Evolutionary conservation across 2,888 invertebrate genomes (phyloP).

Genomic region (Octonoba sinensis): DNA sequence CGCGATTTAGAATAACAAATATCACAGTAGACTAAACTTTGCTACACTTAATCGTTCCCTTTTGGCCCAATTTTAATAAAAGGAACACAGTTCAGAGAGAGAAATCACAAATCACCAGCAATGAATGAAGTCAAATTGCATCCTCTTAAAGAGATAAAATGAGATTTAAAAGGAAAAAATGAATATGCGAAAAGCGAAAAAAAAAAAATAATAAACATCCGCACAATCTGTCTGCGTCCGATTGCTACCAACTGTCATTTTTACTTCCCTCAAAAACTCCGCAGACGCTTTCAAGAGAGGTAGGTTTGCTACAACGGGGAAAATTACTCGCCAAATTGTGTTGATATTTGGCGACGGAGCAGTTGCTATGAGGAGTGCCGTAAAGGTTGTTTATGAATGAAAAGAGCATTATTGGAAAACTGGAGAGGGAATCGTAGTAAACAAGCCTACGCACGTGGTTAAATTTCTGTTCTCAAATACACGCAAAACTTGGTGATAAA

Average conservation of each 20-base stretch:
- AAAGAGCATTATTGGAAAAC: background rate
- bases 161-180: conserved; percentile 21
- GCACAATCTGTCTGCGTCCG: conserved; percentile 6
- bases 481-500: too few species aligned
- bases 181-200: background rate
- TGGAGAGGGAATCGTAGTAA: background rate
- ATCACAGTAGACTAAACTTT: conserved; percentile 2
- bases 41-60: background rate
- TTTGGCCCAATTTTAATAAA: background rate
- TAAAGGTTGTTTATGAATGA: background rate
- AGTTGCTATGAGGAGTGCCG: conserved; percentile 5
- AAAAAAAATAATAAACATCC: background rate
- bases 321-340: conserved; percentile 38
- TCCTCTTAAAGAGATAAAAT: conserved; percentile 13
- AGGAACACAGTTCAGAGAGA: background rate
- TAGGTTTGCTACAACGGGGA: conserved; percentile 28
- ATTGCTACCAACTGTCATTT: conserved; percentile 39
- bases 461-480: background rate
- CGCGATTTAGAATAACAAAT: background rate
- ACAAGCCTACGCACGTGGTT: background rate
- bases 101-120: background rate
- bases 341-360: conserved; percentile 18
- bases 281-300: conserved; percentile 46
- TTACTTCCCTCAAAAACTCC: conserved; percentile 26
- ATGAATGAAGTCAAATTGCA: background rate